Percentiles rank a stretch among this genome's conserved stretches.
Evolutionary conservation across 1,140 invertebrate species (phyloP).

Genomic region (Calliopsis andreniformis): DNA sequence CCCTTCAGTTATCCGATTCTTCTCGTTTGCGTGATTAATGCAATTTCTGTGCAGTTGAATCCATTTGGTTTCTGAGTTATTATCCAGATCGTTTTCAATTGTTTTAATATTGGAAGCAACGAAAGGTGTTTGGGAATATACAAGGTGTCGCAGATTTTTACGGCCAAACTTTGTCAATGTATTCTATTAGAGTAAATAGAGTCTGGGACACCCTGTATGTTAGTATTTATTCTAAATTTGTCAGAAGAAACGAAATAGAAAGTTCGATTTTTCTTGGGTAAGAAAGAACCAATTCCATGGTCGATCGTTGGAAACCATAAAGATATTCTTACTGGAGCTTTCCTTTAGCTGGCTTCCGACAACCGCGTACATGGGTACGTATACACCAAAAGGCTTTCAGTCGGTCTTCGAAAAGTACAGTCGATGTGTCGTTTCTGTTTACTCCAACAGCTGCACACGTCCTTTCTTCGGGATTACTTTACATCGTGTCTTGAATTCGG

Average conservation of each 20-base stretch:
- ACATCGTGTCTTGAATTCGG: conserved; percentile 22
- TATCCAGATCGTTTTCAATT: too few species aligned
- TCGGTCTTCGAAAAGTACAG: conserved; percentile 30
- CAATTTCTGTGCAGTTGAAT: too few species aligned
- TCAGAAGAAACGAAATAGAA: background rate
- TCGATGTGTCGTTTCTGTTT: conserved; percentile 22
- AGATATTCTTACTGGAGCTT: conserved; percentile 44
- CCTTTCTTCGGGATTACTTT: conserved; percentile 41
- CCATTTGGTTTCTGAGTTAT: too few species aligned
- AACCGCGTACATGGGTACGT: background rate
- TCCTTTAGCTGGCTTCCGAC: conserved; percentile 24
- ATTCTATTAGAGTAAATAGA: too few species aligned
- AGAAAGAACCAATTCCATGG: conserved; percentile 31
- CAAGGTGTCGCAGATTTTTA: too few species aligned
- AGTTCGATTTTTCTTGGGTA: background rate
- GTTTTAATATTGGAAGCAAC: too few species aligned
- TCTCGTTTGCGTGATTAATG: too few species aligned
- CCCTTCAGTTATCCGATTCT: too few species aligned
- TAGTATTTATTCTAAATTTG: too few species aligned
- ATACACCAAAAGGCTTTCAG: background rate
- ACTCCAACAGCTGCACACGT: conserved; percentile 14
- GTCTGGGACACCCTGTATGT: too few species aligned
- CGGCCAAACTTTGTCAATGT: too few species aligned
- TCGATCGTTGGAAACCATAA: conserved; percentile 37
- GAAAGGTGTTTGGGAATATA: too few species aligned